phyloP scores from a whole-genome alignment of 2,113 vertebrate genomes.

The Microcebus lehilahytsara region DNA sequence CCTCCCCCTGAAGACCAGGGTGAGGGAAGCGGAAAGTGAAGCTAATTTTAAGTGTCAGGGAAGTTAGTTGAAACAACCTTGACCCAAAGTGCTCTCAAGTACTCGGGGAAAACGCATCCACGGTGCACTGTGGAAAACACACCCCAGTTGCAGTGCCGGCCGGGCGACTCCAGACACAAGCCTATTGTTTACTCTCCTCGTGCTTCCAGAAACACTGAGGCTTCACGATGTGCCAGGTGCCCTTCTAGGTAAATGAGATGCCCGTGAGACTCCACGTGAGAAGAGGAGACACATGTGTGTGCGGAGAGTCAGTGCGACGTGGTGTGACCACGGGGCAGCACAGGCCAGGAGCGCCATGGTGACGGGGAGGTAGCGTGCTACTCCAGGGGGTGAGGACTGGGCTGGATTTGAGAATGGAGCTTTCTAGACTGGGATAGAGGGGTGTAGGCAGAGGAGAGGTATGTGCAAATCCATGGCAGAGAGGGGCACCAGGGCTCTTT shows the following conservation, averaged over 20 bases:
- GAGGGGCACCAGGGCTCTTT: background rate
- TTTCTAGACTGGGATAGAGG: background rate
- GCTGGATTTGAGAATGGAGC: background rate
- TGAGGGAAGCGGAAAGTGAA: background rate
- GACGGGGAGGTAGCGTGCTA: accelerated
- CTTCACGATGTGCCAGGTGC: background rate
- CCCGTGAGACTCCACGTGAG: background rate
- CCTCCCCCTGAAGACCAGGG: background rate
- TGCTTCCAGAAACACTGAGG: background rate
- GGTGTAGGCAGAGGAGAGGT: background rate
- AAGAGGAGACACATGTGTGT: background rate
- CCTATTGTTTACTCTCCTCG: background rate
- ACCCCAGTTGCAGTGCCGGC: background rate
- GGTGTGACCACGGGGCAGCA: background rate
- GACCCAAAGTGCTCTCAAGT: background rate
- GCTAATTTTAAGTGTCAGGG: background rate
- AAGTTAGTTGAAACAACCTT: background rate
- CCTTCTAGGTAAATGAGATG: background rate
- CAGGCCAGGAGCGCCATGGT: accelerated
- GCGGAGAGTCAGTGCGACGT: accelerated
- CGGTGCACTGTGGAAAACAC: background rate
- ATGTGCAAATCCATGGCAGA: background rate
- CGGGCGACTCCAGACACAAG: background rate
- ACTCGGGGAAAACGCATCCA: background rate
- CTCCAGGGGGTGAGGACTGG: background rate